Percentiles rank a stretch among this genome's conserved stretches.
phyloP scores from a whole-genome alignment of 2,888 invertebrate genomes.

The Drosophila testacea region DNA sequence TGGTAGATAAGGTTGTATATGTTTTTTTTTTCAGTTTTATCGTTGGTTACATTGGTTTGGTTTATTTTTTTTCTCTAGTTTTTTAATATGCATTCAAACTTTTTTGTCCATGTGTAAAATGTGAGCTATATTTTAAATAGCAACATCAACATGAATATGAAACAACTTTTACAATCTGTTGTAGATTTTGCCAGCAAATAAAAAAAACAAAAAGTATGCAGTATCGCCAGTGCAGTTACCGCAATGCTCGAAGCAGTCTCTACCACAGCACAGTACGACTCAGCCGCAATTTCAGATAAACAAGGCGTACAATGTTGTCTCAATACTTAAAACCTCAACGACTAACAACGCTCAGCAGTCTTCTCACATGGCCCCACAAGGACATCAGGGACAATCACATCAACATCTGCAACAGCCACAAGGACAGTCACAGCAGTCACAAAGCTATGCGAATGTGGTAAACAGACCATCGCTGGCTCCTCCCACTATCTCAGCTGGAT shows the following conservation, averaged over 20 bases:
- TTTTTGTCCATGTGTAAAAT: neutral
- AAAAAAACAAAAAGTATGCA: constrained; percentile 80
- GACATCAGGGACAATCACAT: constrained; percentile 41
- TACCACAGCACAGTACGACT: constrained; percentile 57
- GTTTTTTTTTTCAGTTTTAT: neutral
- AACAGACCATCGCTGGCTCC: constrained; percentile 52
- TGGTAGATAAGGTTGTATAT: neutral
- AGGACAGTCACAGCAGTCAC: constrained; percentile 51
- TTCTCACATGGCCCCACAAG: constrained; percentile 28
- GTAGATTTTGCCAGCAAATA: constrained; percentile 79
- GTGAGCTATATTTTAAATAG: neutral
- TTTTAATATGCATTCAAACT: neutral
- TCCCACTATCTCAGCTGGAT: constrained; percentile 23
- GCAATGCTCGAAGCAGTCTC: constrained; percentile 49
- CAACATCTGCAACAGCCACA: constrained; percentile 27
- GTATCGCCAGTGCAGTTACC: constrained; percentile 49
- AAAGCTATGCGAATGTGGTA: constrained; percentile 68
- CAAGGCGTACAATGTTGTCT: constrained; percentile 75
- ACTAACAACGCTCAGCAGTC: constrained; percentile 45
- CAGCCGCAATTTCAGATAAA: constrained; percentile 77
- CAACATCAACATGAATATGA: constrained; percentile 21
- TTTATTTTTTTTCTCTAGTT: constrained; percentile 6
- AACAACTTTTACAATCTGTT: constrained; percentile 68
- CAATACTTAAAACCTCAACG: constrained; percentile 68
- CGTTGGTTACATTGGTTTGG: neutral